These are phyloP conservation scores for Alces alces DNA, from an alignment of 2,113 vertebrate genomes.

Conservation along the genomic window DNA sequence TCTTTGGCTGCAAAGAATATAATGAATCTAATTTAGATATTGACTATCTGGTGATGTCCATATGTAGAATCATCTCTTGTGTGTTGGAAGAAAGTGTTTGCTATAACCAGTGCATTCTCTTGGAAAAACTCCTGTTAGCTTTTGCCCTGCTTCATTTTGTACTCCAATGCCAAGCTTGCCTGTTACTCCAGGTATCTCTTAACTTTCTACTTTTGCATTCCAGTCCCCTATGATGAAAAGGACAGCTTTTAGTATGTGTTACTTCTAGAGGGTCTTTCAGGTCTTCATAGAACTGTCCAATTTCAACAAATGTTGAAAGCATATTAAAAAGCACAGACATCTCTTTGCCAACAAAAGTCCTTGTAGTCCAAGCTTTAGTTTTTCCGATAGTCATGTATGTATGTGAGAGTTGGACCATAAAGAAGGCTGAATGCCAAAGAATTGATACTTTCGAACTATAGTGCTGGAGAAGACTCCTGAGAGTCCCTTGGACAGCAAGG, in stretches of 20 bases:
- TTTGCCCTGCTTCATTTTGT: not conserved
- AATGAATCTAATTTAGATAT: not conserved
- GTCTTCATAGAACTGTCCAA: not conserved
- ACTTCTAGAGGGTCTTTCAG: not conserved
- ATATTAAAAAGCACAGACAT: not conserved
- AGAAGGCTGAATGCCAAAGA: not conserved
- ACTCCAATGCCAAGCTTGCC: not conserved
- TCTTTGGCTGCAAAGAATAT: not conserved
- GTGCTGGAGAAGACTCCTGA: not conserved
- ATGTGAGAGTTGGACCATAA: not conserved
- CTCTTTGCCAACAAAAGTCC: not conserved
- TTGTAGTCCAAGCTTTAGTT: not conserved
- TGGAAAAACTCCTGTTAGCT: not conserved
- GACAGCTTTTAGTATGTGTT: not conserved
- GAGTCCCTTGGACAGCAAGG: not conserved
- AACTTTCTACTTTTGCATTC: not conserved
- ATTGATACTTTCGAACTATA: rapidly evolving
- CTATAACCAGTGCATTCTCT: not conserved
- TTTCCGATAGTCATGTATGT: not conserved
- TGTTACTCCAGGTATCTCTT: not conserved
- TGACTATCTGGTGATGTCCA: not conserved
- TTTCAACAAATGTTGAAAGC: not conserved
- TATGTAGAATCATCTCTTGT: not conserved
- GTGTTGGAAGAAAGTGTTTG: not conserved
- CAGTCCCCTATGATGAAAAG: not conserved